phyloP scores from a whole-genome alignment of 2,888 invertebrate species.

The Diaphora mendica region DNA sequence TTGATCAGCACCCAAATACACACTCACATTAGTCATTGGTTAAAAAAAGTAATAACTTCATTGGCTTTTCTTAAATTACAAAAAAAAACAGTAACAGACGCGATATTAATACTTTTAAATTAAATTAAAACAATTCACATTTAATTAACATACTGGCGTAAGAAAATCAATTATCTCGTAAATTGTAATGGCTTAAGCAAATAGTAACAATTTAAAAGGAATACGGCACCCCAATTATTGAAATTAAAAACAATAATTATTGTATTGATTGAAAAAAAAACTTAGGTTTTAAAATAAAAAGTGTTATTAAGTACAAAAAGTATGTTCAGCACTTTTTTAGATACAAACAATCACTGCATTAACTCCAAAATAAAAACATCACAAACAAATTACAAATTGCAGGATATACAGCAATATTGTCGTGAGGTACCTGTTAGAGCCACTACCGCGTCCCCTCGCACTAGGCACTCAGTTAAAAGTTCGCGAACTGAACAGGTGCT shows the following conservation, averaged over 20 bases:
- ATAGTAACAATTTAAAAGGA: background rate
- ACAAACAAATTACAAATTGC: background rate
- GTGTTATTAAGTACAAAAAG: background rate
- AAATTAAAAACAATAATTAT: background rate
- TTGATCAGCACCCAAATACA: slow-evolving; percentile 36
- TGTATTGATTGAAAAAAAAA: background rate
- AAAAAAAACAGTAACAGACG: background rate
- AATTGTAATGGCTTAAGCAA: background rate
- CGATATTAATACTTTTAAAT: background rate
- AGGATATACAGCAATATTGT: slow-evolving; percentile 5
- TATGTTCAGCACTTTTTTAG: background rate
- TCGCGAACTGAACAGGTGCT: slow-evolving; percentile 72
- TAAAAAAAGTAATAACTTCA: background rate
- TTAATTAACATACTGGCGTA: background rate
- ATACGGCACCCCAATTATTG: background rate
- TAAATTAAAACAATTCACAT: background rate
- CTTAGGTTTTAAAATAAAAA: background rate
- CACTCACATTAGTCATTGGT: slow-evolving; percentile 16
- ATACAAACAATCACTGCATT: background rate
- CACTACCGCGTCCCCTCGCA: slow-evolving; percentile 25
- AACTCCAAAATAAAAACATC: background rate
- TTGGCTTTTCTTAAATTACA: background rate
- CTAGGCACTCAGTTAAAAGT: slow-evolving; percentile 54
- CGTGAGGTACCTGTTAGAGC: slow-evolving; percentile 15
- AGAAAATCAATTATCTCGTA: background rate